Evolutionary conservation across 92 coral and sea anemone species (phyloP), one percentile per base, ranked within the genome.

Genomic region (Epizoanthus ramosus): DNA sequence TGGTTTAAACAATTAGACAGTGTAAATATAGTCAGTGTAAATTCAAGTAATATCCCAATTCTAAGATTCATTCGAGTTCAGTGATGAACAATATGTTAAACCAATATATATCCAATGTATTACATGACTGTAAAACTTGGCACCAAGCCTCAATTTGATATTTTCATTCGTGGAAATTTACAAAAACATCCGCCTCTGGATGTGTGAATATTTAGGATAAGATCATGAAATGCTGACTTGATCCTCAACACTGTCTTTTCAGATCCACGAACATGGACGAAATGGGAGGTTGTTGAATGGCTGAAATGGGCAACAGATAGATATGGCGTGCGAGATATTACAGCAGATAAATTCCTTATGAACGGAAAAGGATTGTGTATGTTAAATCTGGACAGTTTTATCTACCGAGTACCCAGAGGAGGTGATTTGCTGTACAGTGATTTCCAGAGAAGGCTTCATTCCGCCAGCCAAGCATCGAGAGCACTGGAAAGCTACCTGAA

Each of bases 291-390:
- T 5, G 86, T 93, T 71, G 98, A 95, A 67, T 95, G 98, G 98
- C 81, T 95, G 18, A 91, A 93, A 52, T 95, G 98, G 98, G 98
- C 98, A 50, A 85, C 95, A 18, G 93, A 93, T 41, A 82, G 97
- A 39, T 95, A 95, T 76, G 92, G 93, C 73, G 92, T 95, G 73
- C 79, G 88, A 61, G 97, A 88, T 31, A 92, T 90, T 52, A 84
- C 97, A 35, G 92, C 95, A 18, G 98, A 95, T 79, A 95, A 95
- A 66, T 95, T 95, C 91, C 86, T 94, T 70, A 93, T 93, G 98
- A 95, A 95, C 91, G 98, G 98, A 28, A 95, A 95, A 88, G 98
- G 98, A 74, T 74, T 95, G 87, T 95, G 98, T 68, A 95, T 95
- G 98, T 83, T 95, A 60, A 59, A 90, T 8, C 86, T 83, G 25